These are phyloP conservation scores for Drosophila asahinai DNA, from an alignment of 1,140 invertebrate genomes.

Conservation along the genomic window DNA sequence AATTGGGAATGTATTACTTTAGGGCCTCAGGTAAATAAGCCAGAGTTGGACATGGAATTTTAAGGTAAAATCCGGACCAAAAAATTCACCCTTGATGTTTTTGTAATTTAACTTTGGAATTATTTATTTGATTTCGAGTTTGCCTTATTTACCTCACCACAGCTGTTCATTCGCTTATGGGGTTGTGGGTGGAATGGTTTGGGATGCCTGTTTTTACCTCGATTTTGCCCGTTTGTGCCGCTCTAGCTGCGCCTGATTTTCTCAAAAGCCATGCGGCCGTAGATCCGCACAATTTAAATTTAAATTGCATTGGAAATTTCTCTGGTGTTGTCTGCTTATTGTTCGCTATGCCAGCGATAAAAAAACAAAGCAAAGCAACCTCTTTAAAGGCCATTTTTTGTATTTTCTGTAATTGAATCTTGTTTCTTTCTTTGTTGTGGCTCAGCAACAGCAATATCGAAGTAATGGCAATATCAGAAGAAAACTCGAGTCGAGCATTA, in stretches of 20 bases:
- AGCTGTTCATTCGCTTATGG: not conserved
- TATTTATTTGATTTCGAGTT: not conserved
- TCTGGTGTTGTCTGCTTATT: conserved; percentile 33
- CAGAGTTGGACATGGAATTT: not conserved
- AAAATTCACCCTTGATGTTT: no score
- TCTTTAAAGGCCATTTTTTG: conserved; percentile 28
- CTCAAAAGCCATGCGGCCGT: conserved; percentile 73
- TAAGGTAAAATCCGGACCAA: not conserved
- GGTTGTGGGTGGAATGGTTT: conserved; percentile 15
- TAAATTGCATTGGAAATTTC: conserved; percentile 76
- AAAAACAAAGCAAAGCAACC: conserved; percentile 1
- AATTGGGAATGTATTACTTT: not conserved
- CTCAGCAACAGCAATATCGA: conserved; percentile 15
- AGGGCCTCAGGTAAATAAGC: not conserved
- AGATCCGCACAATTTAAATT: conserved; percentile 81
- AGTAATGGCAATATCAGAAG: conserved; percentile 18
- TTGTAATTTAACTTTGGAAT: no score
- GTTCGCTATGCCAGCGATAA: conserved; percentile 30
- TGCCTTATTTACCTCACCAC: not conserved
- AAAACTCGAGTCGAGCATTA: conserved; percentile 10
- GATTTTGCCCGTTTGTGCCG: conserved; percentile 37
- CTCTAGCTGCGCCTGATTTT: conserved; percentile 24
- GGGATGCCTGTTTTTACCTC: conserved; percentile 50
- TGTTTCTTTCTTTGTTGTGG: conserved; percentile 38
- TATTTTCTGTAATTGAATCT: conserved; percentile 38